Percentiles rank a stretch among this genome's conserved stretches.
These are phyloP conservation scores for Anarhynchus alexandrinus DNA, from an alignment of 2,113 vertebrate species.

Conservation along the genomic window DNA sequence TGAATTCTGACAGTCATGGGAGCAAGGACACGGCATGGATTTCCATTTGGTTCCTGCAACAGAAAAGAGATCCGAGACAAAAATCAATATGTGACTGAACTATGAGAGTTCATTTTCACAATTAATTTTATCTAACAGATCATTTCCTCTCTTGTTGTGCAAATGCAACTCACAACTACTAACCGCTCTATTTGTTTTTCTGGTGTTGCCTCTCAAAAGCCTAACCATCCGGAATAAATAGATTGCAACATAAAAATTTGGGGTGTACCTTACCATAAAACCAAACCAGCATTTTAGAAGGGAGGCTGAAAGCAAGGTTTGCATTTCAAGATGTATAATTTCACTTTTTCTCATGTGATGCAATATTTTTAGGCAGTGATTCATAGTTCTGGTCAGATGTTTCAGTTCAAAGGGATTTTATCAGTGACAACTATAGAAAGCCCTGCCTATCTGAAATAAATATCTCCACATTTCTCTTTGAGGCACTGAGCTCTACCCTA, in stretches of 20 bases:
- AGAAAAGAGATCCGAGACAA: constrained; percentile 8
- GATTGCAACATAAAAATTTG: not conserved
- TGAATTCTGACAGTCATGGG: not conserved
- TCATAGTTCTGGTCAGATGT: not conserved
- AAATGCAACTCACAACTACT: not conserved
- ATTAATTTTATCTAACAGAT: not conserved
- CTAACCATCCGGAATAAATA: not conserved
- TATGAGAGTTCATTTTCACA: not conserved
- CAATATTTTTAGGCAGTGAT: not conserved
- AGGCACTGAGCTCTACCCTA: not conserved
- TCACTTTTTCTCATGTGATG: not conserved
- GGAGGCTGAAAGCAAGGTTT: not conserved
- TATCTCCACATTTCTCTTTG: not conserved
- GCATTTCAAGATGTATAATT: not conserved
- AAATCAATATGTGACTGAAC: constrained; percentile 24
- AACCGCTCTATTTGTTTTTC: not conserved
- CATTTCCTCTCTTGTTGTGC: not conserved
- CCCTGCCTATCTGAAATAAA: not conserved
- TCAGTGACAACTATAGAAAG: not conserved
- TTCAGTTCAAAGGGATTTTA: constrained; percentile 1
- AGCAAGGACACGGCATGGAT: constrained; percentile 17
- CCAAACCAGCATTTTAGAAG: not conserved
- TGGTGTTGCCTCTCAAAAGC: not conserved
- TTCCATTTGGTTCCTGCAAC: constrained; percentile 29
- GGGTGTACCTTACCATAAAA: not conserved